These are phyloP conservation scores for Cygnus buccinator DNA, from an alignment of 2,113 vertebrate species.

Conservation along the genomic window DNA sequence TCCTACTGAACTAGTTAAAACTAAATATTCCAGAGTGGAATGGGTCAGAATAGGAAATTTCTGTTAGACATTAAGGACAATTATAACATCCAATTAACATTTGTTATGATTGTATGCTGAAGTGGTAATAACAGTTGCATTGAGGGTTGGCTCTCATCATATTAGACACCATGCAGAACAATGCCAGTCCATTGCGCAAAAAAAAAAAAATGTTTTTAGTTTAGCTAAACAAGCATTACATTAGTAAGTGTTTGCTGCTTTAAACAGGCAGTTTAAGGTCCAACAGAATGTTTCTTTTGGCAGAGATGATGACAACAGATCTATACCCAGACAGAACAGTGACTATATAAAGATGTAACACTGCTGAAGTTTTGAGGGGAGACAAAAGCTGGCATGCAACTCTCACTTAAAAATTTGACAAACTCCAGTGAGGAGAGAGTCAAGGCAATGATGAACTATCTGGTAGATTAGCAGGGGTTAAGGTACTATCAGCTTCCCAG, in stretches of 20 bases:
- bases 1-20: not conserved
- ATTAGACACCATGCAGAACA: not conserved
- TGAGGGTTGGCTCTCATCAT: not conserved
- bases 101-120: not conserved
- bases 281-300: not conserved
- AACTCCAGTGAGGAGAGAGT: not conserved
- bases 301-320: not conserved
- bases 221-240: not conserved
- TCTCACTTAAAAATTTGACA: not conserved
- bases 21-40: not conserved
- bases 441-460: not conserved
- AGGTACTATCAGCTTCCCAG: not conserved
- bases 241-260: not conserved
- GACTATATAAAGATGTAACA: not conserved
- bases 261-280: not conserved
- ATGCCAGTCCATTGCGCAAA: not conserved
- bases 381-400: not conserved
- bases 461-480: not conserved
- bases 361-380: not conserved
- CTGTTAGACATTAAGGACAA: not conserved
- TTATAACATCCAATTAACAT: not conserved
- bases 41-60: not conserved
- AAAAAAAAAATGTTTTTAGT: not conserved
- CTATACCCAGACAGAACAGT: not conserved
- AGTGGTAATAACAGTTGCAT: not conserved